Percentiles rank a stretch among this genome's conserved stretches.
phyloP scores from a whole-genome alignment of 2,113 vertebrate genomes.

The Chunga burmeisteri region DNA sequence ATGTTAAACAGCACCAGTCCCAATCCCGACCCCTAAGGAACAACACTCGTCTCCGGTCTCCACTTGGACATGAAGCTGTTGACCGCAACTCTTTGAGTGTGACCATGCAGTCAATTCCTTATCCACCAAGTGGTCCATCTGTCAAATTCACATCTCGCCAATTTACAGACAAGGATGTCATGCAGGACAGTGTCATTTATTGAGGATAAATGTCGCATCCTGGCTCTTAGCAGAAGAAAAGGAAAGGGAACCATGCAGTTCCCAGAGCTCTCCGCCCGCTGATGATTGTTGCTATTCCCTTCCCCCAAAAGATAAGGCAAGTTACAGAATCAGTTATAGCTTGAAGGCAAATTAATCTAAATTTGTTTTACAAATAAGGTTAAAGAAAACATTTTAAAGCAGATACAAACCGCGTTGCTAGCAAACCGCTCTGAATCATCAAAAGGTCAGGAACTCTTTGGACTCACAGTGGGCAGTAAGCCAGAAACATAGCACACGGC shows the following conservation, averaged over 20 bases:
- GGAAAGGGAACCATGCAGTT: neutral
- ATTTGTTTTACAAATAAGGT: slow-evolving; percentile 33
- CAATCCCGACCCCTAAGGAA: no score
- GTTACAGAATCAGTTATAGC: neutral
- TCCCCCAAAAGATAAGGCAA: neutral
- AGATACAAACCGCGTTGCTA: neutral
- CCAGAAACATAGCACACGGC: neutral
- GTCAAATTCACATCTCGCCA: no score
- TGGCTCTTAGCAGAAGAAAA: neutral
- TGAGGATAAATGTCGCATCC: neutral
- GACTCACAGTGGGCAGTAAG: neutral
- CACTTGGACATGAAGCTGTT: no score
- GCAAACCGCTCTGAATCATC: neutral
- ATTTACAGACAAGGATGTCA: no score
- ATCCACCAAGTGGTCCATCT: no score
- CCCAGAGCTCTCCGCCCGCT: neutral
- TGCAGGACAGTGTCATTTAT: neutral
- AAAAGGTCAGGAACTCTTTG: neutral
- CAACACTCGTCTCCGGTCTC: no score
- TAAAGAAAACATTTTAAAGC: slow-evolving; percentile 30
- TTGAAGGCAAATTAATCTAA: neutral
- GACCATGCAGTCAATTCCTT: no score
- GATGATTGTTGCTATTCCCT: neutral
- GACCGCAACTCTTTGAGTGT: no score
- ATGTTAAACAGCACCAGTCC: no score